Percentiles rank a stretch among this genome's conserved stretches.
These are phyloP conservation scores for Molanna angustata DNA, from an alignment of 2,888 invertebrate genomes.

Conservation along the genomic window DNA sequence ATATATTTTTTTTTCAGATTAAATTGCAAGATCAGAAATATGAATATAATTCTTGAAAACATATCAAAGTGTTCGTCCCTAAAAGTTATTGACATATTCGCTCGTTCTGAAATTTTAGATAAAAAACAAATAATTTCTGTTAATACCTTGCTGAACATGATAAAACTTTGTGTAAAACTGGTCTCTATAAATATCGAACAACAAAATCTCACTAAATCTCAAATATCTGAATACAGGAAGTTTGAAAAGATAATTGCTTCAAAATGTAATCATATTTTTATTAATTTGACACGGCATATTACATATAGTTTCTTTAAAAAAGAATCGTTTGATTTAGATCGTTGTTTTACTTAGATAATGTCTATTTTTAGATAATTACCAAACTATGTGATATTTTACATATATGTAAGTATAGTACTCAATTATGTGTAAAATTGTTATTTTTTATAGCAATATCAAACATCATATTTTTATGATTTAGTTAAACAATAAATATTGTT, in stretches of 20 bases:
- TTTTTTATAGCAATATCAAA: too few species aligned
- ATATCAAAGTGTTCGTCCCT: background rate
- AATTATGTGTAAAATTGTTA: too few species aligned
- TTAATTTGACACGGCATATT: conserved; percentile 3
- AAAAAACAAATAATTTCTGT: conserved; percentile 8
- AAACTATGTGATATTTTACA: too few species aligned
- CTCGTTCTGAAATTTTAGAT: background rate
- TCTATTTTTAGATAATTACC: too few species aligned
- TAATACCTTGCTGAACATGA: background rate
- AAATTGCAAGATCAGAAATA: background rate
- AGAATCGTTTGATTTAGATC: conserved; percentile 4
- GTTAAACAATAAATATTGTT: too few species aligned
- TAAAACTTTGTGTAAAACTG: background rate
- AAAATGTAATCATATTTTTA: conserved; percentile 6
- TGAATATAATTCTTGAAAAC: conserved; percentile 2
- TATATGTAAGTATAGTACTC: too few species aligned
- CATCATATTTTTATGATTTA: too few species aligned
- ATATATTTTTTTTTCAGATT: conserved; percentile 10
- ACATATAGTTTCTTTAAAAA: conserved; percentile 1
- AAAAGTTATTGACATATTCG: conserved; percentile 7
- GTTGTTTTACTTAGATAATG: conserved; percentile 3
- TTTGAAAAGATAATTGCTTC: conserved; percentile 9
- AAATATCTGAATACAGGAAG: conserved; percentile 1
- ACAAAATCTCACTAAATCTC: background rate
- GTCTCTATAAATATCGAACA: conserved; percentile 6